Conservation (phyloP, 2,797 vertebrate species). For the Gastrophryne carolinensis region DNA sequence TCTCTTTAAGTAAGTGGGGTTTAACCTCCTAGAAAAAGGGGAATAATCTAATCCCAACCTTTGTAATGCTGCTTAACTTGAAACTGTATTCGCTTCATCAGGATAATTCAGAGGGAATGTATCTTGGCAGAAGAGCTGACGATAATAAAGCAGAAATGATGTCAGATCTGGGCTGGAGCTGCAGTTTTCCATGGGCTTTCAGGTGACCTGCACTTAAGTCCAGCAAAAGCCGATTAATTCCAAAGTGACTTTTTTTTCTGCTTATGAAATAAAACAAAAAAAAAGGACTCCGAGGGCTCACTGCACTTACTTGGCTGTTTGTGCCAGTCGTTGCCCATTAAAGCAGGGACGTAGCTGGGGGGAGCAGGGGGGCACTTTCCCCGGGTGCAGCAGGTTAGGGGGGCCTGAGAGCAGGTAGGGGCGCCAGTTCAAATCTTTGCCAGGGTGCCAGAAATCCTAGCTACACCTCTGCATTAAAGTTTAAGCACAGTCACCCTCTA, state of each 20-base stretch:
- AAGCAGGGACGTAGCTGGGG: too few species aligned
- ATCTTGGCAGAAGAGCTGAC: slow-evolving; percentile 16
- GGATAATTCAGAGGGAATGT: slow-evolving; percentile 3
- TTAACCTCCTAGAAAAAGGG: not conserved
- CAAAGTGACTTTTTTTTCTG: not conserved
- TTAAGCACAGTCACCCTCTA: too few species aligned
- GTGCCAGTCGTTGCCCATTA: too few species aligned
- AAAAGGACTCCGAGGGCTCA: too few species aligned
- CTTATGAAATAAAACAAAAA: not conserved
- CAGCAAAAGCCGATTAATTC: not conserved
- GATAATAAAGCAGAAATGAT: not conserved
- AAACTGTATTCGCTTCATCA: not conserved
- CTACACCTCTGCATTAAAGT: too few species aligned
- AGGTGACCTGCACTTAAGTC: not conserved
- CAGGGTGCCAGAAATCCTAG: too few species aligned
- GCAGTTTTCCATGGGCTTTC: slow-evolving; percentile 11
- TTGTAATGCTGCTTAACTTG: not conserved
- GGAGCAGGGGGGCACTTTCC: too few species aligned
- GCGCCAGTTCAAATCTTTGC: too few species aligned
- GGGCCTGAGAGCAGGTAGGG: too few species aligned
- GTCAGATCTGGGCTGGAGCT: slow-evolving; percentile 8
- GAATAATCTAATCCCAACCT: not conserved
- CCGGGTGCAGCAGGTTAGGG: too few species aligned
- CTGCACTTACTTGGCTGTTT: too few species aligned
- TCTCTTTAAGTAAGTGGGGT: not conserved